Conservation (phyloP, 2,113 vertebrate genomes). For the Colistium nudipinnis region DNA sequence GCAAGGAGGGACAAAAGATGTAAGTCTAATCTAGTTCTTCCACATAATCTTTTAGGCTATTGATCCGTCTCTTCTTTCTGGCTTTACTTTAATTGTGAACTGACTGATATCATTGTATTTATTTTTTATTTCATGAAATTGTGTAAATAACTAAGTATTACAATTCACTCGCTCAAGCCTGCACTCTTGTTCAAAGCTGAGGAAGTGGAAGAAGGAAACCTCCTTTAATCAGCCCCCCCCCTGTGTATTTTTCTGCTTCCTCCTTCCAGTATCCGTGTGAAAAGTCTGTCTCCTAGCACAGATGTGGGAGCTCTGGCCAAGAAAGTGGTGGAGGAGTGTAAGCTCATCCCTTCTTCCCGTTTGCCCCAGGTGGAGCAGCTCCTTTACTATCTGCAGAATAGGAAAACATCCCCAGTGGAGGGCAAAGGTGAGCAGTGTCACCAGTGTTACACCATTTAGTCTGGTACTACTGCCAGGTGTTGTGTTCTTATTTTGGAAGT, state of each 20-base stretch:
- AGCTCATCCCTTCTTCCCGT: constrained; percentile 91
- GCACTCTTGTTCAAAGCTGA: not conserved
- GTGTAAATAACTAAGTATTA: not conserved
- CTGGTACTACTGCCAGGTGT: no score
- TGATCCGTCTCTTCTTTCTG: not conserved
- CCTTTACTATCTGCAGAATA: constrained; percentile 94
- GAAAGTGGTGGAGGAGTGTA: constrained; percentile 97
- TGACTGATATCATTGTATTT: not conserved
- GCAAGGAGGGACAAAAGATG: constrained; percentile 98
- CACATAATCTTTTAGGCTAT: no score
- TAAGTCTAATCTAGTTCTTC: constrained; percentile 67
- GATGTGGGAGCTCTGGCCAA: constrained; percentile 91
- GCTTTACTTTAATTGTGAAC: not conserved
- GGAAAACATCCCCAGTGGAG: constrained; percentile 79
- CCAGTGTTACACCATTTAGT: not conserved
- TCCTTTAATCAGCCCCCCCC: not conserved
- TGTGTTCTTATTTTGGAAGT: no score
- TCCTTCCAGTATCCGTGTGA: constrained; percentile 89
- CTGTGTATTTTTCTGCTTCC: not conserved
- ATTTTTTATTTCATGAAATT: no score
- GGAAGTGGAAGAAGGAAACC: not conserved
- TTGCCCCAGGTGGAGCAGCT: constrained; percentile 93
- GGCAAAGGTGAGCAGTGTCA: constrained; percentile 54
- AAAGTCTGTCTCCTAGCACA: constrained; percentile 93
- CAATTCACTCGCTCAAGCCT: not conserved